Evolutionary conservation across 2,113 vertebrate species (phyloP).

Genomic region (Bucco capensis): DNA sequence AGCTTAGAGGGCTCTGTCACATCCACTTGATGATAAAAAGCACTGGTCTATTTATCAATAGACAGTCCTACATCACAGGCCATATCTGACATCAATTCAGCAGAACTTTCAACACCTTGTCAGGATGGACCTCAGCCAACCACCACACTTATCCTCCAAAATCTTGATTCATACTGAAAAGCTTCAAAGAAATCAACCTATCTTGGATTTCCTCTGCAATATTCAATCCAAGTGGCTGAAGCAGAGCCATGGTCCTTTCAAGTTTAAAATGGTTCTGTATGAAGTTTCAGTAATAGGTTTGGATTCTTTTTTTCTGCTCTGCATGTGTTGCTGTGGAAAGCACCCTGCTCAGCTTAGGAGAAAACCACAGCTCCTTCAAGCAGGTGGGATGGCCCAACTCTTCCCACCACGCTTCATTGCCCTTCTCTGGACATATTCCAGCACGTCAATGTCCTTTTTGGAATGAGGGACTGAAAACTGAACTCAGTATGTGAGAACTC

Average conservation of each 20-base stretch:
- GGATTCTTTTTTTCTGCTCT: not conserved
- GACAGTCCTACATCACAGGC: not conserved
- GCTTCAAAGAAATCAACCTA: not conserved
- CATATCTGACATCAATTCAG: slow-evolving; percentile 13
- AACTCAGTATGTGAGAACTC: not conserved
- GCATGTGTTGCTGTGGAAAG: not conserved
- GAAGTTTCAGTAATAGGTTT: not conserved
- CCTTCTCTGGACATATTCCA: too few relatives aligned
- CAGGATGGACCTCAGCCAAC: not conserved
- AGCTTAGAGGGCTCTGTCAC: not conserved
- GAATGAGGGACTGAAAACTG: too few relatives aligned
- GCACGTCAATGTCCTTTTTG: too few relatives aligned
- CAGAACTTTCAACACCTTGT: slow-evolving; percentile 33
- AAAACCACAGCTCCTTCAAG: not conserved
- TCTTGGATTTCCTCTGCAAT: not conserved
- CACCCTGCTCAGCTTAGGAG: not conserved
- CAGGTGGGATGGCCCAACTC: not conserved
- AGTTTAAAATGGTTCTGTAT: not conserved
- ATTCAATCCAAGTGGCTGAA: not conserved
- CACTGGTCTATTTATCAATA: slow-evolving; percentile 33
- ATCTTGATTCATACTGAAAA: not conserved
- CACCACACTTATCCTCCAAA: not conserved
- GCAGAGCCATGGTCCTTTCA: not conserved
- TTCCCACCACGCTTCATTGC: too few relatives aligned
- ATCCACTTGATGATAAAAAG: slow-evolving; percentile 33